Evolutionary conservation across 1,140 invertebrate genomes (phyloP), one percentile per base, ranked within the genome.

Genomic region (Drosophila willistoni): DNA sequence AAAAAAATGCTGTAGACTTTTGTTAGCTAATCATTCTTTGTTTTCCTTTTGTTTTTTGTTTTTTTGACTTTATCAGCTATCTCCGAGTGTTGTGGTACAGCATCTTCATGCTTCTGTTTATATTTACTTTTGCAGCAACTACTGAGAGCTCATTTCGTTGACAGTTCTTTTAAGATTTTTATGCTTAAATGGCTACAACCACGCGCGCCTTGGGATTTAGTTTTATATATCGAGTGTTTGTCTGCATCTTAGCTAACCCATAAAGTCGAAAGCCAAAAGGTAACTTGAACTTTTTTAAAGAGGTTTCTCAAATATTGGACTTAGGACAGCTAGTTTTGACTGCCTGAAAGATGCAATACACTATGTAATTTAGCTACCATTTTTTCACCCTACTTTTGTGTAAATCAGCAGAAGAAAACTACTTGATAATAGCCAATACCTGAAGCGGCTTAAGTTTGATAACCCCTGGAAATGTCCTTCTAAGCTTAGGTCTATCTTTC

Each of bases 21-120:
- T 41, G 29, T 69, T 64, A 55, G 9, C 54, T 68, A 64, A 76
- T 63, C 12, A 61, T 29, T 47, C 14, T 22, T 51, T 22, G 17
- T 51, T 22, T 51, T 22, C 10, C 0, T 47, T 19, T 47, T 19
- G 9, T 19, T 57, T n/a, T 57, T 36, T 34, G 5, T 39, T 36
- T 34, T 57, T 57, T 57, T 36, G 14, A 6, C 13, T 34, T 36
- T 36, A 34, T 59, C 56, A 59, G 9, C 6, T 10, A 39, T 25
- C 9, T 51, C 17, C 3, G 17, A 22, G 17, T 51, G 17, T 19
- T 19, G 17, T 51, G n/a, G 19, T 22, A 51, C 9, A 59, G 14
- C 56, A 39, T 59, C 56, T 59, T 59, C 14, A 59, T 17, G 33
- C 56, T 59, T 36, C 33, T 59, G 56, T 59, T 59, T 36, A 36